phyloP scores from a whole-genome alignment of 2,888 invertebrate genomes.

The Podabrus alpinus region DNA sequence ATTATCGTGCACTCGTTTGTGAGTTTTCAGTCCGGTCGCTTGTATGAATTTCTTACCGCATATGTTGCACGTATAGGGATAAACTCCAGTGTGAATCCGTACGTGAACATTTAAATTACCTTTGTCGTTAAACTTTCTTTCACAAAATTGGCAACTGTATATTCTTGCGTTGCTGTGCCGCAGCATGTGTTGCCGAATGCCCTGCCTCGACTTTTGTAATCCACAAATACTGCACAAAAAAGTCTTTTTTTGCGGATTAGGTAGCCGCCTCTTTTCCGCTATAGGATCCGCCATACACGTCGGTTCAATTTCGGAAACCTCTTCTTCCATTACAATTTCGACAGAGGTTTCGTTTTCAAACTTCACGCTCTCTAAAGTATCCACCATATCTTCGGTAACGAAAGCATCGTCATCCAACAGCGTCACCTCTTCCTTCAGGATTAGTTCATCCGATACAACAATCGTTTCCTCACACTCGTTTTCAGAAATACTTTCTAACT shows the following conservation, averaged over 20 bases:
- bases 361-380: not conserved
- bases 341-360: not conserved
- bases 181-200: conserved; percentile 8
- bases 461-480: not conserved
- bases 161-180: conserved; percentile 3
- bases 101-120: conserved; percentile 12
- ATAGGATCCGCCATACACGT: not conserved
- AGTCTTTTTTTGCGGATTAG: not conserved
- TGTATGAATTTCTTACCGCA: conserved; percentile 38
- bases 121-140: conserved; percentile 12
- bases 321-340: not conserved
- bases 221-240: conserved; percentile 18
- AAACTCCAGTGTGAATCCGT: conserved; percentile 9
- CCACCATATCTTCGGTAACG: not conserved
- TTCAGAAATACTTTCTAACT: not conserved
- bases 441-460: not conserved
- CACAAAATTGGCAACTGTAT: conserved; percentile 6
- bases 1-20: conserved; percentile 41
- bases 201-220: conserved; percentile 7
- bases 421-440: not conserved
- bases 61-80: conserved; percentile 29
- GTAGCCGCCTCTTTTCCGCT: not conserved
- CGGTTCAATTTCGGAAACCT: not conserved
- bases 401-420: not conserved
- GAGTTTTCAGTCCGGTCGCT: conserved; percentile 36